Conservation (phyloP, 2,797 vertebrate species). For the Gymnocypris eckloni region DNA sequence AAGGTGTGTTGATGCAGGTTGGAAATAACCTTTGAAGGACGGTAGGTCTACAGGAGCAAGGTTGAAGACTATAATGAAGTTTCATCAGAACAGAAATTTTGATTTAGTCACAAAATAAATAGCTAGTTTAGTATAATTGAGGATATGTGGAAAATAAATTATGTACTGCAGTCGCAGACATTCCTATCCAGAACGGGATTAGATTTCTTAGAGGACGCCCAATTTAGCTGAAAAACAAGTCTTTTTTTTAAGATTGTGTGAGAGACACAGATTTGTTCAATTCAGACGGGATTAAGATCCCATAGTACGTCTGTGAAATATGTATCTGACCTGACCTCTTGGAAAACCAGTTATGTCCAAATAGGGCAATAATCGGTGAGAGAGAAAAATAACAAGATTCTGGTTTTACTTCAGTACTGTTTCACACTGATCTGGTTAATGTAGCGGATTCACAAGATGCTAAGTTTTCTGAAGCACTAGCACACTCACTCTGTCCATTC, state of each 20-base stretch:
- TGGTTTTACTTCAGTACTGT: constrained; percentile 7
- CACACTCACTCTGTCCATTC: neutral
- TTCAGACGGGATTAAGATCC: neutral
- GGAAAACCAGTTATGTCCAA: constrained; percentile 24
- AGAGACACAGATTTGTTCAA: constrained; percentile 14
- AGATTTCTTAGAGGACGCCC: constrained; percentile 9
- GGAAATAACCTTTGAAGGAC: neutral
- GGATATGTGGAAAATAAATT: neutral
- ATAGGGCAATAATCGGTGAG: neutral
- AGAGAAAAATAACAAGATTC: constrained; percentile 1
- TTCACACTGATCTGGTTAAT: constrained; percentile 12
- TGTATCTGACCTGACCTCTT: constrained; percentile 10
- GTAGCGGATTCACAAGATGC: neutral
- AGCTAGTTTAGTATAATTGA: neutral
- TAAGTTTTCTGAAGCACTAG: neutral
- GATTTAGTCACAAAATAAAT: neutral
- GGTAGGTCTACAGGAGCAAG: neutral
- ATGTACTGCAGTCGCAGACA: neutral
- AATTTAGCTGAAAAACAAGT: neutral
- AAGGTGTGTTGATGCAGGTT: neutral
- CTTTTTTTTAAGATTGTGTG: neutral
- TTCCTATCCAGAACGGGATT: neutral
- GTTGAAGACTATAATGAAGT: neutral
- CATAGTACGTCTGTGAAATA: constrained; percentile 14
- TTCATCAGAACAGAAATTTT: neutral